phyloP scores from a whole-genome alignment of 2,888 invertebrate genomes.

The Tenodera sinensis region DNA sequence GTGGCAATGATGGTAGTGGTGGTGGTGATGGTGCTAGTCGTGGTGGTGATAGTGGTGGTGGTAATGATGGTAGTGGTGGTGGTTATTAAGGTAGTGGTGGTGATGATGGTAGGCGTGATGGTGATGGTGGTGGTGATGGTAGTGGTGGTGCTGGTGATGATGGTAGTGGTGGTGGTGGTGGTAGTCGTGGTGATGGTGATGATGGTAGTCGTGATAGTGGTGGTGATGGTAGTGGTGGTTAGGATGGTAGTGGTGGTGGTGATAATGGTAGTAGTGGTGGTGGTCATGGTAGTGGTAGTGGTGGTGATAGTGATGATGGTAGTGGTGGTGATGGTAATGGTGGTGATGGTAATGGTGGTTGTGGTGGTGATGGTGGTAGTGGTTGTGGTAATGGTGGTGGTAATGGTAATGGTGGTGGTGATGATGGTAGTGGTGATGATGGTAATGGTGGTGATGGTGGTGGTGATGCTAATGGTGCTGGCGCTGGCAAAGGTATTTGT shows the following conservation, averaged over 20 bases:
- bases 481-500: neutral
- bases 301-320: neutral
- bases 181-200: no score
- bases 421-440: neutral
- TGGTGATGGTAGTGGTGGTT: no score
- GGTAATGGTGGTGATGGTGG: neutral
- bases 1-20: neutral
- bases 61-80: neutral
- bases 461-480: neutral
- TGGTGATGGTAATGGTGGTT: neutral
- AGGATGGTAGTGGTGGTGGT: no score
- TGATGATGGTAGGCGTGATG: no score
- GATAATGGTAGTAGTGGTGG: no score
- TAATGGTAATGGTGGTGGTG: neutral
- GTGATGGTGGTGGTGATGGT: no score
- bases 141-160: no score
- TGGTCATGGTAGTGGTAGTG: no score
- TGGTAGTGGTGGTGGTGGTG: no score
- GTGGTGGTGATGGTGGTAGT: neutral
- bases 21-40: neutral
- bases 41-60: neutral
- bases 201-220: no score
- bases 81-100: no score
- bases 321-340: neutral
- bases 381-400: neutral